A percentile compares a stretch with the other conserved stretches of the same genome.
Evolutionary conservation across 2,888 invertebrate genomes (phyloP).

Genomic region (Himalopsyche tibetana): DNA sequence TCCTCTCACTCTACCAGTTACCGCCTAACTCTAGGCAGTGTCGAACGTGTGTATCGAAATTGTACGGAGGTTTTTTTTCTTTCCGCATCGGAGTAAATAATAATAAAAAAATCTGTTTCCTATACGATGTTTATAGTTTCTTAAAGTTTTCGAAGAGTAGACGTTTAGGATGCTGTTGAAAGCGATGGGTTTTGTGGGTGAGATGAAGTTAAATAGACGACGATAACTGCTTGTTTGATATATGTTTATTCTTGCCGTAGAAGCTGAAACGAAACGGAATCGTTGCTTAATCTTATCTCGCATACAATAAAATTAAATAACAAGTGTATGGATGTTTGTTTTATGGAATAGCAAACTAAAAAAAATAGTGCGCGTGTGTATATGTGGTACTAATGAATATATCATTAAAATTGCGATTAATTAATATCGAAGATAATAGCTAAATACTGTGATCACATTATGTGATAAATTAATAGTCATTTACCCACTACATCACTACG

Average conservation of each 20-base stretch:
- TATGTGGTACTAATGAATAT: too few relatives aligned
- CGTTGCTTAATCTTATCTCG: not conserved
- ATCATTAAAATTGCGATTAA: not conserved
- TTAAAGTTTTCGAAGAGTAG: conserved; percentile 12
- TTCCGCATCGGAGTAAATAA: conserved; percentile 9
- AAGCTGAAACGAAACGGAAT: not conserved
- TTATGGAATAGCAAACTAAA: not conserved
- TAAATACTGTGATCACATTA: not conserved
- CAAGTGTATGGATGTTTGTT: not conserved
- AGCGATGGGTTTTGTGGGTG: not conserved
- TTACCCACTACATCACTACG: too few relatives aligned
- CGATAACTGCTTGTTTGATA: not conserved
- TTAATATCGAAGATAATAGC: not conserved
- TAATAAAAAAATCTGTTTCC: not conserved
- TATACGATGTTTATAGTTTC: not conserved
- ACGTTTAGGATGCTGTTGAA: not conserved
- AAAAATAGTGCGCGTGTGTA: not conserved
- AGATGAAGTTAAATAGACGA: not conserved
- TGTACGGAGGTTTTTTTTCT: not conserved
- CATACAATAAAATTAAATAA: conserved; percentile 21
- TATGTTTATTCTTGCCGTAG: not conserved
- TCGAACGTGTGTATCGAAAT: not conserved
- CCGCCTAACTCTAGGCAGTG: not conserved
- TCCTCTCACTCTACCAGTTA: not conserved
- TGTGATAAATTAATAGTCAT: too few relatives aligned